Base-by-base conservation (phyloP, 2,888 invertebrate genomes). In the Clostera curtula region DNA sequence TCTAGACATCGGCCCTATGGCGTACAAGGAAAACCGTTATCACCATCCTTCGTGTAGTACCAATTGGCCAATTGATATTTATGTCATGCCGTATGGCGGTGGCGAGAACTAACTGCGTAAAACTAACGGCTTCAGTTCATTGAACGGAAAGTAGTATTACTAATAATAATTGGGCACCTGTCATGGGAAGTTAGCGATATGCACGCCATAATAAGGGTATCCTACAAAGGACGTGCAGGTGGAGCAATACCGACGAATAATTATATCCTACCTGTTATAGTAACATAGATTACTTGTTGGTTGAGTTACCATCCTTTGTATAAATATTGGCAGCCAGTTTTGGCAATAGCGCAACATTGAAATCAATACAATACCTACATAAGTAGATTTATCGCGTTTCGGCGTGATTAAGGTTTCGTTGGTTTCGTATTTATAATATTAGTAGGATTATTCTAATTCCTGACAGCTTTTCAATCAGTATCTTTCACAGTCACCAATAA, bases 51-150 rank as follows among this genome's bases (percentile, higher is more conserved):
- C 19, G 43, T 49, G 43, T 45, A 57, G 50, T 45, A 54, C 56
- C 58, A 63, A 67, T 67, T 63, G 61, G 59, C 56, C 60, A 65
- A 74, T 79, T 79, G 66, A 73, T 76, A 80, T 79, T 80, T 63
- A 65, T 76, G 79, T 70, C 80, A 75, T 74, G 76, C 70, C 64
- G 60, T 62, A 52, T 48, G 56, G 55, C 55, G 40, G 49, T 48
- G 61, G 69, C 65, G 68, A 74, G 71, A 76, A 52, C 73, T 73
- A 68, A 71, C 74, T 73, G 73, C 72, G 75, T 77, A 66, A 71
- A 74, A 54, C 53, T 80, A 82, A 82, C 82, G 80, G 82, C 75
- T 64, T 61, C 68, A 51, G 80, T 79, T 82, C 80, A 77, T 58
- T 62, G 80, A 71, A 77, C 82, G 57, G 72, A 73, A 75, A 71